These are phyloP conservation scores for Hydrochoerus hydrochaeris DNA, from an alignment of 2,113 vertebrate genomes.

Conservation along the genomic window DNA sequence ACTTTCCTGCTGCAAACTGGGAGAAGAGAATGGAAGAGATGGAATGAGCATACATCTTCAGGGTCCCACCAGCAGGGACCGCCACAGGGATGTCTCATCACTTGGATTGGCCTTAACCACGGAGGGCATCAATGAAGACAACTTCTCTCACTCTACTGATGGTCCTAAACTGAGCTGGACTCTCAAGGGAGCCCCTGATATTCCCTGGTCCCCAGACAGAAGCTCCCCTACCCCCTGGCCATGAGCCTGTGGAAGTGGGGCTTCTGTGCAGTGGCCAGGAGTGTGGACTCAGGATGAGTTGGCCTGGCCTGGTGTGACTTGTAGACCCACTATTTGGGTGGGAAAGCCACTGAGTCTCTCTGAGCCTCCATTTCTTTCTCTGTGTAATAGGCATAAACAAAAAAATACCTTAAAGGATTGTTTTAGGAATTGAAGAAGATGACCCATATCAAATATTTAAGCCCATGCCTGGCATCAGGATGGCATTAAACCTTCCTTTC, in stretches of 20 bases:
- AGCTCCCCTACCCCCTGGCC: neutral
- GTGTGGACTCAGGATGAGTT: neutral
- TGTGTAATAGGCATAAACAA: neutral
- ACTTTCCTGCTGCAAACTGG: neutral
- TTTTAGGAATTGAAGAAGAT: neutral
- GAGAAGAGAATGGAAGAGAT: neutral
- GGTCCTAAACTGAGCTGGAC: too few relatives aligned
- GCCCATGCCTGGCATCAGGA: neutral
- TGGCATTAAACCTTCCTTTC: neutral
- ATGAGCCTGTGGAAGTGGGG: neutral
- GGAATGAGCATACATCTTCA: rapidly evolving
- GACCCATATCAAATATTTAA: neutral
- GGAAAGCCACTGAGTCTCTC: neutral
- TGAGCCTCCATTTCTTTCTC: neutral
- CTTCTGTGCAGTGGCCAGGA: neutral
- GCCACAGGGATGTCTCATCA: neutral
- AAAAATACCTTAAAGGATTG: neutral
- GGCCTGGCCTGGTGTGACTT: neutral
- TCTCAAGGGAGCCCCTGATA: neutral
- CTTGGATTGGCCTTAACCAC: neutral
- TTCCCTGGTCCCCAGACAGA: neutral
- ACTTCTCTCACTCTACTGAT: neutral
- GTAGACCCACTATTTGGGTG: too few relatives aligned
- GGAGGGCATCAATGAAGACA: rapidly evolving
- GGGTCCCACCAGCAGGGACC: neutral